Conservation (phyloP, 2,113 vertebrate species). For the Pimephales promelas region DNA sequence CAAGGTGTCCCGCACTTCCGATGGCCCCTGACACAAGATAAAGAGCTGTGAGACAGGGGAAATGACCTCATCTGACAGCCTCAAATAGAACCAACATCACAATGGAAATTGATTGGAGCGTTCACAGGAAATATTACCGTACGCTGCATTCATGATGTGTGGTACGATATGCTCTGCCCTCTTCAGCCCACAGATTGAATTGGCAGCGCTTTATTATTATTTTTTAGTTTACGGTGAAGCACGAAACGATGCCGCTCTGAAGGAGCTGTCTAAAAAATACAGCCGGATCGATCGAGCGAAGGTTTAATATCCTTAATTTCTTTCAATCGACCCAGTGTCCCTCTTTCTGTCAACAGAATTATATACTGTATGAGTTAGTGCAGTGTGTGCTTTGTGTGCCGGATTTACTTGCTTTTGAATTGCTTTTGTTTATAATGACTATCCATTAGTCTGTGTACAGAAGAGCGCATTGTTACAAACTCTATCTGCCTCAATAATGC, state of each 20-base stretch:
- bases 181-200: conserved; percentile 64
- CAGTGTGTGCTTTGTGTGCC: conserved; percentile 42
- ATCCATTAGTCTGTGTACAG: not conserved
- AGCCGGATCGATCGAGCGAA: conserved; percentile 55
- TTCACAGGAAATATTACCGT: conserved; percentile 76
- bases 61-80: conserved; percentile 77
- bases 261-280: conserved; percentile 58
- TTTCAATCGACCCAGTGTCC: conserved; percentile 47
- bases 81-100: conserved; percentile 71
- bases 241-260: not conserved
- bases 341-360: conserved; percentile 53
- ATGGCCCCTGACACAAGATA: conserved; percentile 83
- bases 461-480: not conserved
- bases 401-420: conserved; percentile 42
- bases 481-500: not conserved
- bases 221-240: conserved; percentile 53
- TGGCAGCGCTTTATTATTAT: conserved; percentile 59
- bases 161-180: conserved; percentile 71
- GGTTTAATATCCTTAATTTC: conserved; percentile 63
- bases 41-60: conserved; percentile 78
- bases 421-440: conserved; percentile 1
- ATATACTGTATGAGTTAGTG: conserved; percentile 44
- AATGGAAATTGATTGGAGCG: conserved; percentile 81
- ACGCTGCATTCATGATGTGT: conserved; percentile 73
- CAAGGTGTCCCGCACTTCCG: conserved; percentile 76